Percentiles rank a stretch among this genome's conserved stretches.
Evolutionary conservation across 2,888 invertebrate genomes (phyloP).

Genomic region (Andrena praecox): DNA sequence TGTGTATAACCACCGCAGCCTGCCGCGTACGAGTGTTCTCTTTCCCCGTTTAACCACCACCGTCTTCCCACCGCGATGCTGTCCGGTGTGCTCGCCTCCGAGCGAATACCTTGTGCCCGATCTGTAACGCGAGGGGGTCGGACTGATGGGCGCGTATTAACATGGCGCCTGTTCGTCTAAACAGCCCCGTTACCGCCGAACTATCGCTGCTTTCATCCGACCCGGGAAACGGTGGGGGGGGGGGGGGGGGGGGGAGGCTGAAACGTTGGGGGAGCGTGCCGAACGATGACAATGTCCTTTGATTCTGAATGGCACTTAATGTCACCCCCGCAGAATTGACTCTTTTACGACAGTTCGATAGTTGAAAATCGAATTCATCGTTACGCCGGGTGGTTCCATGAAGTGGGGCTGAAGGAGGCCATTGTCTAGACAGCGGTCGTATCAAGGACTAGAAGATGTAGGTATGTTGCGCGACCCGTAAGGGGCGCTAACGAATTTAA

Average conservation of each 20-base stretch:
- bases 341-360: no score
- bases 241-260: no score
- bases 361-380: no score
- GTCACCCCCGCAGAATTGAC: no score
- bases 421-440: conserved; percentile 7
- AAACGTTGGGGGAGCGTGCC: no score
- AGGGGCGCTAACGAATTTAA: conserved; percentile 58
- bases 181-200: not conserved
- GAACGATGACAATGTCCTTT: no score
- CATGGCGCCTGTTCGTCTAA: conserved; percentile 5
- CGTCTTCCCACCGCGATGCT: not conserved
- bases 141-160: not conserved
- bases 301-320: no score
- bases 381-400: no score
- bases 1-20: conserved; percentile 62
- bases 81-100: conserved; percentile 8
- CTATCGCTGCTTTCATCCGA: not conserved
- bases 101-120: conserved; percentile 20
- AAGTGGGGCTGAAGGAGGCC: not conserved
- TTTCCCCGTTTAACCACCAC: conserved; percentile 46
- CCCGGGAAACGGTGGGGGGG: no score
- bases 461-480: conserved; percentile 40
- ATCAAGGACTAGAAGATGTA: conserved; percentile 30
- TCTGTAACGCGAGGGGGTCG: conserved; percentile 18
- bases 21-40: conserved; percentile 46